Evolutionary conservation across 2,797 vertebrate species (phyloP).

Genomic region (Eulemur coronatus): DNA sequence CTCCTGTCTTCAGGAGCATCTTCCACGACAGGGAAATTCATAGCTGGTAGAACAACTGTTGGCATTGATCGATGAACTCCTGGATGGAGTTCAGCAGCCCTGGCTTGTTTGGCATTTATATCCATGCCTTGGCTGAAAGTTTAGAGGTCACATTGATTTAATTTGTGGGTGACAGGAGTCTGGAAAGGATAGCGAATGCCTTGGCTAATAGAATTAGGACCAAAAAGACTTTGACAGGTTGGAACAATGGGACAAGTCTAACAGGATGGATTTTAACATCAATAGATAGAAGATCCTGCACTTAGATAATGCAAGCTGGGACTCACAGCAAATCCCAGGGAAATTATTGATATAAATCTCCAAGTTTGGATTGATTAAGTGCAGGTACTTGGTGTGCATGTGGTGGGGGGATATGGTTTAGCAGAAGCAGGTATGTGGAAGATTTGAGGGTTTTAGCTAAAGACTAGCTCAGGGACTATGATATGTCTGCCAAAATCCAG

Average conservation of each 20-base stretch:
- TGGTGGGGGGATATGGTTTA: neutral
- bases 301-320: neutral
- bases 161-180: constrained; percentile 64
- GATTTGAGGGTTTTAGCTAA: neutral
- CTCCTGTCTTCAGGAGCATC: neutral
- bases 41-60: neutral
- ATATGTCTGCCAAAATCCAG: neutral
- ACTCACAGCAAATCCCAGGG: neutral
- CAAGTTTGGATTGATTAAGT: neutral
- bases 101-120: constrained; percentile 50
- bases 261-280: constrained; percentile 49
- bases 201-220: constrained; percentile 53
- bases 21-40: constrained; percentile 1
- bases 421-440: neutral
- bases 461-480: neutral
- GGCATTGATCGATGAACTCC: constrained; percentile 53
- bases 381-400: neutral
- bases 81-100: neutral
- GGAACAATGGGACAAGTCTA: constrained; percentile 31
- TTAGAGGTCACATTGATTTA: constrained; percentile 55
- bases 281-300: constrained; percentile 10
- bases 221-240: constrained; percentile 49
- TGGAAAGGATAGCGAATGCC: constrained; percentile 58
- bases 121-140: constrained; percentile 45
- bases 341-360: neutral